phyloP scores from a whole-genome alignment of 2,113 vertebrate species.

The Raja brachyura region DNA sequence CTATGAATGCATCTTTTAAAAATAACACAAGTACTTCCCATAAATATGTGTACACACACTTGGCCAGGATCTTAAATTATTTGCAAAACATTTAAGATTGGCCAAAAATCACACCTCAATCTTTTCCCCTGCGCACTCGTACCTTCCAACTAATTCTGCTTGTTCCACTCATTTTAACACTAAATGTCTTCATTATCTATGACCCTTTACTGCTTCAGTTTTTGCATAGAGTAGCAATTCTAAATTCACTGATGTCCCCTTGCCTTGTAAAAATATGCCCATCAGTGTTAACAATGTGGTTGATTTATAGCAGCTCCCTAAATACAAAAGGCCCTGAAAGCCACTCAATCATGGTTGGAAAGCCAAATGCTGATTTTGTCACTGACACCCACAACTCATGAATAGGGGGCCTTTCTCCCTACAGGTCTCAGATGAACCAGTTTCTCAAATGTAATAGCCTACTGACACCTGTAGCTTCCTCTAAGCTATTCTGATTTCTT shows the following conservation, averaged over 20 bases:
- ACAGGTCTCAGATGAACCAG: neutral
- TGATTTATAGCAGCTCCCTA: too few relatives aligned
- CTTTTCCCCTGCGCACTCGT: neutral
- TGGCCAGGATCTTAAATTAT: too few relatives aligned
- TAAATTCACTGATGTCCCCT: neutral
- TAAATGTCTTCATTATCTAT: neutral
- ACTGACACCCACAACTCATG: too few relatives aligned
- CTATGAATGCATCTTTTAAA: too few relatives aligned
- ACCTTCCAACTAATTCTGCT: neutral
- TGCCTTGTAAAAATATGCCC: neutral
- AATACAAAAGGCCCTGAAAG: too few relatives aligned
- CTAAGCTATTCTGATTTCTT: neutral
- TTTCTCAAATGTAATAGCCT: neutral
- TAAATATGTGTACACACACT: too few relatives aligned
- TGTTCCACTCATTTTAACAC: neutral
- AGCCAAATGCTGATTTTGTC: too few relatives aligned
- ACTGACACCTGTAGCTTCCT: neutral
- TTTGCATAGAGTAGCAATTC: neutral
- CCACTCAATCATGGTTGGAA: too few relatives aligned
- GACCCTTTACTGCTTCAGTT: neutral
- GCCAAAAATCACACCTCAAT: neutral
- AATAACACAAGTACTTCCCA: too few relatives aligned
- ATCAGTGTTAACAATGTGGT: neutral
- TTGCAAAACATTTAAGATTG: too few relatives aligned
- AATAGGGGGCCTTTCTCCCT: neutral